Evolutionary conservation across 2,888 invertebrate species (phyloP), one percentile per base, ranked within the genome.

Genomic region (Mythimna loreyi): DNA sequence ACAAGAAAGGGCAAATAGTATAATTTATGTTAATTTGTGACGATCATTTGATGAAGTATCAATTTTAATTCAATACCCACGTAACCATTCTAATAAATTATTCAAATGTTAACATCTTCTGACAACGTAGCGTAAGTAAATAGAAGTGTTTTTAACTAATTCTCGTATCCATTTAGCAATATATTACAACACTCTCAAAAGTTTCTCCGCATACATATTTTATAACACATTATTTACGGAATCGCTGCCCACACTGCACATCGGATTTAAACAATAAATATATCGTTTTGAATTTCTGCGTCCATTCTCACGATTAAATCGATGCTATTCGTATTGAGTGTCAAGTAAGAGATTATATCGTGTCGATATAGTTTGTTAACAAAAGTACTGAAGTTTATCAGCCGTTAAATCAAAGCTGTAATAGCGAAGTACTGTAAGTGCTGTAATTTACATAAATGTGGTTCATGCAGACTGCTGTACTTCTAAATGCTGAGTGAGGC

Each of bases 181-280:
- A 66, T 52, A 61, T 72, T 66, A 80, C 56, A 65, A 65, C 53
- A 62, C 21, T 72, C 52, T 75, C 36, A 67, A 72, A 74, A 81
- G 82, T 72, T 78, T 73, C 60, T 77, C 65, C 36, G 50, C 33
- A 69, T 65, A 68, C 56, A 73, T 81, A 78, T 66, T 75, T 80
- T 75, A 80, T 72, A 71, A 76, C 67, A 81, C 28, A 66, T 74
- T 63, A 77, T 74, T 78, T 69, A 76, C 65, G 57, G 71, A 73
- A 76, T 69, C 60, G 52, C 67, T 60, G 53, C 72, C 75, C 74
- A 81, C 75, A 78, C 78, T 52, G 55, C 67, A 67, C 56, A 75
- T 67, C 61, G 67, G 69, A 78, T 75, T 75, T 80, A 55, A 71
- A 73, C 74, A 78, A 78, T 80, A 81, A 70, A 81, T 70, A 75